A percentile compares a stretch with the other conserved stretches of the same genome.
phyloP scores from a whole-genome alignment of 2,888 invertebrate genomes.

The Liodrosophila aerea region DNA sequence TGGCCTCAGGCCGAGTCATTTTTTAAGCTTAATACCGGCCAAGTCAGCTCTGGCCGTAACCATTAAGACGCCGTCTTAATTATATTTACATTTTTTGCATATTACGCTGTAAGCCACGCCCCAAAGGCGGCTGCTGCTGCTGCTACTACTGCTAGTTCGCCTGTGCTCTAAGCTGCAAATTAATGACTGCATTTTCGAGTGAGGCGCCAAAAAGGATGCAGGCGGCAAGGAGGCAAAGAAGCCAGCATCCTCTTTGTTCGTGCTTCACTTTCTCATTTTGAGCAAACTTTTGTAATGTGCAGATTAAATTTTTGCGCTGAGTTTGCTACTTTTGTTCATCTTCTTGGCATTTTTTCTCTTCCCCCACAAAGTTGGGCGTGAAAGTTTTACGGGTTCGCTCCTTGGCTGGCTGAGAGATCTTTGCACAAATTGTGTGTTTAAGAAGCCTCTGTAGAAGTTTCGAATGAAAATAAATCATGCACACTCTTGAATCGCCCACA shows the following conservation, averaged over 20 bases:
- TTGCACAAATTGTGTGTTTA: slow-evolving; percentile 45
- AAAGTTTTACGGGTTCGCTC: slow-evolving; percentile 42
- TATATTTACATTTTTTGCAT: slow-evolving; percentile 60
- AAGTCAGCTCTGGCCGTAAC: slow-evolving; percentile 22
- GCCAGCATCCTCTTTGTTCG: slow-evolving; percentile 34
- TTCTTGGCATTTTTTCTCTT: slow-evolving; percentile 3
- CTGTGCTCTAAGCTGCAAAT: slow-evolving; percentile 62
- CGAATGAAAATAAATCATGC: slow-evolving; percentile 69
- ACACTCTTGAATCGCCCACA: slow-evolving; percentile 45
- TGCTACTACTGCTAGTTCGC: slow-evolving; percentile 15
- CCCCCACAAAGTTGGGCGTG: slow-evolving; percentile 27
- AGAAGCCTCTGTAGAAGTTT: slow-evolving; percentile 56
- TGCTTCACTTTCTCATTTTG: slow-evolving; percentile 41
- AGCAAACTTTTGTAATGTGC: slow-evolving; percentile 67
- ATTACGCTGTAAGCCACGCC: slow-evolving; percentile 30
- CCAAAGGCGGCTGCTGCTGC: slow-evolving; percentile 7
- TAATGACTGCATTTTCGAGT: slow-evolving; percentile 70
- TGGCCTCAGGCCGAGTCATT: slow-evolving; percentile 40
- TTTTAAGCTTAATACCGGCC: slow-evolving; percentile 51
- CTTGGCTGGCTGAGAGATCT: neutral
- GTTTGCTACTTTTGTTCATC: slow-evolving; percentile 49
- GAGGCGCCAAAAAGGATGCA: slow-evolving; percentile 42
- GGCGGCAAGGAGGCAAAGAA: slow-evolving; percentile 10
- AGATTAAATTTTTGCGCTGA: slow-evolving; percentile 69
- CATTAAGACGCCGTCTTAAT: slow-evolving; percentile 53